These are phyloP conservation scores for Gouania willdenowi DNA, from an alignment of 2,797 vertebrate genomes.

Conservation along the genomic window DNA sequence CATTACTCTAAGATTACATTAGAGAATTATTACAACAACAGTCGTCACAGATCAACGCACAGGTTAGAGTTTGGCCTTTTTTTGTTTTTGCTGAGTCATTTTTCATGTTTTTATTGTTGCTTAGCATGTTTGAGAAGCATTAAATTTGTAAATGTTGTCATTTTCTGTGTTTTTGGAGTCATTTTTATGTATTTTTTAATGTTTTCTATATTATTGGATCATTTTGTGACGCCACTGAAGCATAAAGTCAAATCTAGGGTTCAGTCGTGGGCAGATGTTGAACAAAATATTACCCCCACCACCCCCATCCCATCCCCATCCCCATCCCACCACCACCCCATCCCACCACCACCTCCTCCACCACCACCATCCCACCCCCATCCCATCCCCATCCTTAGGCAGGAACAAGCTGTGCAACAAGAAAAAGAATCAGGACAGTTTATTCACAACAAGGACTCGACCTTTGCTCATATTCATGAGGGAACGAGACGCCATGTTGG, in stretches of 20 bases:
- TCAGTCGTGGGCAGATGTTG: slow-evolving; percentile 49
- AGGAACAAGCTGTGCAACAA: slow-evolving; percentile 53
- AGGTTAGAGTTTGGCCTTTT: no score
- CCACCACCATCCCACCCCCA: slow-evolving; percentile 21
- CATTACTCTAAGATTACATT: no score
- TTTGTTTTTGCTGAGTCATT: no score
- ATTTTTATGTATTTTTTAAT: no score
- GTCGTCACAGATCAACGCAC: no score
- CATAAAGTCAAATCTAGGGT: slow-evolving; percentile 20
- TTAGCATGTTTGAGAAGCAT: no score
- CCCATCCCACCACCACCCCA: no score
- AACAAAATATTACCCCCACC: slow-evolving; percentile 30
- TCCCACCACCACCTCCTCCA: slow-evolving; percentile 17
- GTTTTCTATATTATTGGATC: no score
- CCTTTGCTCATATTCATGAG: slow-evolving; percentile 59
- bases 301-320: slow-evolving; percentile 18
- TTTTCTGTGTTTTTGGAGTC: no score
- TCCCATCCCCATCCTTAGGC: background rate
- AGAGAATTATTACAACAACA: no score
- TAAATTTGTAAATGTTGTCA: no score
- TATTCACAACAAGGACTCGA: slow-evolving; percentile 58
- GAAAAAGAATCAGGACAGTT: slow-evolving; percentile 56
- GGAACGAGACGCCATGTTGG: slow-evolving; percentile 26
- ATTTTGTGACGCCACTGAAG: slow-evolving; percentile 7
- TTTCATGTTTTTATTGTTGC: no score